Base-by-base conservation (phyloP, 1,140 invertebrate genomes). In the Drosophila mojavensis region DNA sequence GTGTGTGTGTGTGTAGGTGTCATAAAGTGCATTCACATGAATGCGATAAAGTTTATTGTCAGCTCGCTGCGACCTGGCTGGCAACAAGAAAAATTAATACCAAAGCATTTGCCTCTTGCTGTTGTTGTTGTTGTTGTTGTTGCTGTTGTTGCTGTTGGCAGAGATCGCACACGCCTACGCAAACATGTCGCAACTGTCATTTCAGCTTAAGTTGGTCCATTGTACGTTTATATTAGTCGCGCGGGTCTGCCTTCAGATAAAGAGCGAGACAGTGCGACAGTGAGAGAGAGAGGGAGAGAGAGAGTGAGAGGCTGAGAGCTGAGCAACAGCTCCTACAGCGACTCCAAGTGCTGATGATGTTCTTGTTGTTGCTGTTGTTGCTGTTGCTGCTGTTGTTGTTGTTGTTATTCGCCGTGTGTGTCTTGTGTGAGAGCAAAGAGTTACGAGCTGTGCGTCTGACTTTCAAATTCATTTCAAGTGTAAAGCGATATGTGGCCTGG, bases 131-230 rank as follows among this genome's bases (percentile, higher is more conserved):
- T 55, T 75, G 78, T 10, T 58, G 45, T 24, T 41, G 64, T 41
- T 56, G 61, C 36, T 61, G 68, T 66, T 76, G 76, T 59, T 75
- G 78, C 13, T 62, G 45, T 45, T 41, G 64, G 55, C 67, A 55
- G 69, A 82, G 81, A 90, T 90, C 84, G 85, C 89, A 89, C 84
- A 88, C 89, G 83, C 89, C 89, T 85, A 91, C 89, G 79, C 90
- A 89, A 89, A 85, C 89, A 91, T 91, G 89, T 91, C 89, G 84
- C 89, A 91, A 91, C 79, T 91, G 89, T 86, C 90, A 91, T 91
- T 91, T 91, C 82, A 79, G 89, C 89, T 91, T 91, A 91, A 86
- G 75, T 91, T 88, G 75, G 84, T 76, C 89, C 84, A 86, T 89
- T 90, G 85, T 91, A 91, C 81, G 81, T 91, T 89, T 91, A 88